A percentile compares a stretch with the other conserved stretches of the same genome.
phyloP scores from a whole-genome alignment of 2,888 invertebrate species.

The Byasa hedistus region DNA sequence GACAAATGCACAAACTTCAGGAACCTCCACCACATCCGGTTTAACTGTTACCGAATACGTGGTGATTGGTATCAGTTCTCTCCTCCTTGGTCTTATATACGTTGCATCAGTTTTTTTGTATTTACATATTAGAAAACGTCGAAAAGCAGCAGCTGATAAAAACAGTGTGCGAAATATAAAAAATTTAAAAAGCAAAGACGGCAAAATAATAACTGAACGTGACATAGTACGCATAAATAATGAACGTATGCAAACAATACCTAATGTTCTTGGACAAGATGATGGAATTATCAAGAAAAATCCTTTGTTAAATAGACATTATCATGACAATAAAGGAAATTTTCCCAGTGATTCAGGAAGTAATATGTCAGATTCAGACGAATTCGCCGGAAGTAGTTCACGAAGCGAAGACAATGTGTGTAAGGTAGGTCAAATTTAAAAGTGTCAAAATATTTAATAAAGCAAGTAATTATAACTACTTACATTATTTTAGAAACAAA shows the following conservation, averaged over 20 bases:
- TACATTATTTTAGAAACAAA: constrained; percentile 56
- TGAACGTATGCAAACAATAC: constrained; percentile 60
- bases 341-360: constrained; percentile 78
- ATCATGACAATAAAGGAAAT: constrained; percentile 68
- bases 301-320: constrained; percentile 84
- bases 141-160: constrained; percentile 72
- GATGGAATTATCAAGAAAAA: constrained; percentile 89
- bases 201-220: constrained; percentile 64
- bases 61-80: constrained; percentile 90
- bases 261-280: constrained; percentile 77
- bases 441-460: not conserved
- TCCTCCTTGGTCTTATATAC: constrained; percentile 92
- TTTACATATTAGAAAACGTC: constrained; percentile 86
- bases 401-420: constrained; percentile 59
- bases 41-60: constrained; percentile 88
- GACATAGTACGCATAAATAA: constrained; percentile 72
- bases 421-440: constrained; percentile 50
- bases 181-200: constrained; percentile 66
- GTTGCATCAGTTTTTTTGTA: constrained; percentile 92
- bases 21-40: constrained; percentile 78
- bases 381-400: constrained; percentile 67
- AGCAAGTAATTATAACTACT: not conserved
- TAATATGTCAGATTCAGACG: constrained; percentile 84
- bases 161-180: constrained; percentile 62
- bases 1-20: constrained; percentile 81